phyloP scores from a whole-genome alignment of 2,113 vertebrate genomes.

The Maccullochella peelii region DNA sequence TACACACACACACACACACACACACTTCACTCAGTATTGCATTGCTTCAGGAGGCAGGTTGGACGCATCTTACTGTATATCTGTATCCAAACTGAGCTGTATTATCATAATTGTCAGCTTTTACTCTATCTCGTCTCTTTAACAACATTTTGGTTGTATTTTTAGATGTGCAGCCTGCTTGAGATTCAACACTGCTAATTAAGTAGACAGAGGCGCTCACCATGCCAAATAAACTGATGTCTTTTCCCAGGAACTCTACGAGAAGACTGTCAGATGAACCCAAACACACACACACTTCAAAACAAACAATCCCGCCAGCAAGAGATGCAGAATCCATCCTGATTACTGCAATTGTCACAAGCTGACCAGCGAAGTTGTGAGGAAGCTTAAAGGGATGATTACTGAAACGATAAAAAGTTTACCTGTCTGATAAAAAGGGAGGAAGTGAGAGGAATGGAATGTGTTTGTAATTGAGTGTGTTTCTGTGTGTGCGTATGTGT shows the following conservation, averaged over 20 bases:
- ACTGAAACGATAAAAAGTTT: conserved; percentile 61
- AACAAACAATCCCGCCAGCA: conserved; percentile 44
- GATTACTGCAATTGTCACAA: conserved; percentile 63
- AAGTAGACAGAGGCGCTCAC: conserved; percentile 73
- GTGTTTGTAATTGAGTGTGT: conserved; percentile 56
- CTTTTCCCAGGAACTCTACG: conserved; percentile 64
- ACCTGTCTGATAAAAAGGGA: conserved; percentile 61
- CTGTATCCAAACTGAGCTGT: conserved; percentile 71
- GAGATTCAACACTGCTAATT: conserved; percentile 78
- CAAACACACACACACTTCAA: conserved; percentile 54
- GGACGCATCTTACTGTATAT: conserved; percentile 70
- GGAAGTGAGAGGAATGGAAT: conserved; percentile 56
- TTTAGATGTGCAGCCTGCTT: conserved; percentile 79
- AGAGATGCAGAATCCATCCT: conserved; percentile 49
- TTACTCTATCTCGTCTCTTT: conserved; percentile 80
- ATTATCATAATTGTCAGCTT: conserved; percentile 84
- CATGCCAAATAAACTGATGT: conserved; percentile 71
- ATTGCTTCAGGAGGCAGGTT: conserved; percentile 65
- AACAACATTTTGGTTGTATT: conserved; percentile 81
- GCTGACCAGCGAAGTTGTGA: conserved; percentile 64
- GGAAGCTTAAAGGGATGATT: conserved; percentile 55
- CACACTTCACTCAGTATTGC: conserved; percentile 38
- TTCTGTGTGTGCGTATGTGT: conserved; percentile 10
- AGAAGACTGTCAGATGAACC: conserved; percentile 70
- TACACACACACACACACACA: conserved; percentile 5